Evolutionary conservation across 2,113 vertebrate species (phyloP), one percentile per base, ranked within the genome.

Genomic region (Alectura lathami): DNA sequence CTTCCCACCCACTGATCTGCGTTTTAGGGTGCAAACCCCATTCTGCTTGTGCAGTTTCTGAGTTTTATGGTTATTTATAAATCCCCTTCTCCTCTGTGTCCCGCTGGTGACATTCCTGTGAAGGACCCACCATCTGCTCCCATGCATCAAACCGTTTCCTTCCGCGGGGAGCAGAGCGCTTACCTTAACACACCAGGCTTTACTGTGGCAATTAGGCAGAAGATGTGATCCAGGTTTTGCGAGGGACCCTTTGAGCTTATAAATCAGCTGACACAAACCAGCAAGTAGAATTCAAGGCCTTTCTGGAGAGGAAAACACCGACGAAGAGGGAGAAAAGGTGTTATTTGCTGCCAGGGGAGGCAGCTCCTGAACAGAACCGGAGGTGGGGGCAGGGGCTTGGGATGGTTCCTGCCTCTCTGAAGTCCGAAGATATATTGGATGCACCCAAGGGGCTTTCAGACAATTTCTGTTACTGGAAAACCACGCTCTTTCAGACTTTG

Each of bases 241-340:
- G n/a, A 81, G 67, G 27, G 70, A 80, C 23, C 34, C 76, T 45
- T 43, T 26, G 64, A 87, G 87, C 59, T 86, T 85, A 62, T 94
- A 96, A 94, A 96, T 91, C 89, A 88, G 82, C 32, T 0, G 0
- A 40, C 83, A 81, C 21, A 64, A 81, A 77, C 4, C 40, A 57
- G 57, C 50, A 62, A 92, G 79, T 38, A 70, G 53, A 95, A 83
- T 26, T 67, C 82, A 91, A 89, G 89, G 54, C 42, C 75, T 50
- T 94, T 88, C 70, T 89, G 63, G 68, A 85, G 82, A 67, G 59
- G 67, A 56, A 94, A 94, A 78, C 50, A 12, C 9, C n/a, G 32
- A 21, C 0, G 0, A 67, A 7, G 69, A 85, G 54, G 12, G 47
- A 70, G 34, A 85, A 76, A 79, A 84, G 88, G 43, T 27, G 3